These are phyloP conservation scores for Acipenser transmontanus DNA, from an alignment of 2,797 vertebrate genomes.

Conservation along the genomic window DNA sequence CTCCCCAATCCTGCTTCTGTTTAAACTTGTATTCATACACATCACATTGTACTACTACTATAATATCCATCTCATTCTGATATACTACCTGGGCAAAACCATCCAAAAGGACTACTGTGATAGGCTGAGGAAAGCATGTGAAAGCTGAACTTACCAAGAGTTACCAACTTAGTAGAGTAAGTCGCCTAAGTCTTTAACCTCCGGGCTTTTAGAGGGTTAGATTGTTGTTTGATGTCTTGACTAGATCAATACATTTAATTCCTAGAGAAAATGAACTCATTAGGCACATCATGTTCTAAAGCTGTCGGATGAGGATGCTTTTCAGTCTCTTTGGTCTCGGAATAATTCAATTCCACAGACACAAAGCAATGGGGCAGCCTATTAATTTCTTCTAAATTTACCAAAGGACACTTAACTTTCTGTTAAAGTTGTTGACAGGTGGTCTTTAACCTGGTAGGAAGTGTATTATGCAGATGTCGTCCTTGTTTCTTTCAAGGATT, in stretches of 20 bases:
- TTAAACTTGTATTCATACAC: too few species aligned
- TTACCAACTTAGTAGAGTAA: too few species aligned
- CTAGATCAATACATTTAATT: background rate
- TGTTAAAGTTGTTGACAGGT: background rate
- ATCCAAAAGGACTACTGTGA: too few species aligned
- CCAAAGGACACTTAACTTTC: background rate
- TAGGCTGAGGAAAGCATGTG: too few species aligned
- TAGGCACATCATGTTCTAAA: background rate
- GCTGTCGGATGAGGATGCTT: background rate
- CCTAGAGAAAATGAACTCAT: background rate
- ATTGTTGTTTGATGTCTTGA: background rate
- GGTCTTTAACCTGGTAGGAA: background rate
- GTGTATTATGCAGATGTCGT: background rate
- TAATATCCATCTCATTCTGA: too few species aligned
- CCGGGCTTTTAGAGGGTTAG: too few species aligned
- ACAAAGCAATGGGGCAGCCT: background rate
- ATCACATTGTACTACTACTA: too few species aligned
- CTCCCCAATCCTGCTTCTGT: too few species aligned
- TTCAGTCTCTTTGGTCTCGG: background rate
- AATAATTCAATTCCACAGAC: background rate
- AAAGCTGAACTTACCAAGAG: too few species aligned
- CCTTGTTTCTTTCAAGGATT: constrained; percentile 4
- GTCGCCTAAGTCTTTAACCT: too few species aligned
- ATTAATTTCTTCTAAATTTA: background rate
- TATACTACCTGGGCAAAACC: too few species aligned